Base-by-base conservation (phyloP, 1,140 invertebrate genomes). In the Zaprionus gabonicus region DNA sequence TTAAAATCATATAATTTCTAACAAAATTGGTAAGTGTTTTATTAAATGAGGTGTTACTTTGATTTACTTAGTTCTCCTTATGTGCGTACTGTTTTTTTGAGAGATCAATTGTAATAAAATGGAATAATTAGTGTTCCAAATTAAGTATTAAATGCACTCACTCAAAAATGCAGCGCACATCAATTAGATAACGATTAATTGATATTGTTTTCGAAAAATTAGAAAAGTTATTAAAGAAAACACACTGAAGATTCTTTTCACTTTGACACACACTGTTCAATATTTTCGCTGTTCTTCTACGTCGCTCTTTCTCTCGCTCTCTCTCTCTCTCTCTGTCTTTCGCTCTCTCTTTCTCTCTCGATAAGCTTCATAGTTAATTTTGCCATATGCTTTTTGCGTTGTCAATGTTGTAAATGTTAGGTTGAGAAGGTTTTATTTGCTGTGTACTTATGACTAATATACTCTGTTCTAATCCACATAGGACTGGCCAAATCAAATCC, bases 401-500 rank as follows among this genome's bases (percentile, higher is more conserved):
- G 27, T 23, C 12, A 44, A 28, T n/a, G 41, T 70, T n/a, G 41
- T 70, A 17, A 31, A 25, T 28, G 23, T 41, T 36, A 28, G 38
- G 7, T 27, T 4, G 27, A 31, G 1, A 34, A 34, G 31, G 31
- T 34, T 34, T 34, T 12, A 5, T 4, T 44, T 28, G 20, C 4
- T 10, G 20, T 25, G 38, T 38, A 31, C 7, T 64, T 51, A 51
- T 23, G 17, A 58, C 20, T 25, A 34, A 44, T n/a, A 46, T 58
- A 6, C 41, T 0, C 20, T 3, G 31, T 17, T 51, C 4, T 60
- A 36, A 38, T 34, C 41, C 64, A 44, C 44, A 25, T 25, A 92
- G 91, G 91, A 80, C 79, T 94, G 91, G 92, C 93, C 44, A 92
- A 92, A 92, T 90, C 88, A 49, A 92, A 92, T 87, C 91, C 91